A percentile compares a stretch with the other conserved stretches of the same genome.
These are phyloP conservation scores for Guaruba guarouba DNA, from an alignment of 2,113 vertebrate genomes.

Conservation along the genomic window DNA sequence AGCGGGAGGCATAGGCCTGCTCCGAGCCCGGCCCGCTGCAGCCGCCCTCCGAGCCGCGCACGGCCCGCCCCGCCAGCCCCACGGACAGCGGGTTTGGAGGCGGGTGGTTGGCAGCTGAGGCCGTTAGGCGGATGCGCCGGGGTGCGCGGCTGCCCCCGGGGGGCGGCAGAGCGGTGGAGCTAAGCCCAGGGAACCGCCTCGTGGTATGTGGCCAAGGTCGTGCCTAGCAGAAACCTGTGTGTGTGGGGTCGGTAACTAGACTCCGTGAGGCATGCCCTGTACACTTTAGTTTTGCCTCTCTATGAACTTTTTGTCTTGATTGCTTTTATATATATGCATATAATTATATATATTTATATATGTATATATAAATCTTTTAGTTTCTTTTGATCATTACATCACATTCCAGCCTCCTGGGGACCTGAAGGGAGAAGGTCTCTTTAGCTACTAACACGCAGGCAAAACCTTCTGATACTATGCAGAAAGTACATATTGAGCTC, in stretches of 20 bases:
- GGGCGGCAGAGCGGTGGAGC: neutral
- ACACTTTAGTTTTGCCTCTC: no score
- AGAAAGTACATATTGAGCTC: neutral
- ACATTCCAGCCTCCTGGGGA: neutral
- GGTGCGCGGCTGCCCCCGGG: neutral
- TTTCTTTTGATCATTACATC: neutral
- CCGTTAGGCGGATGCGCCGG: neutral
- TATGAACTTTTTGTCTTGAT: neutral
- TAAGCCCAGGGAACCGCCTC: neutral
- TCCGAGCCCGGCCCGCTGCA: no score
- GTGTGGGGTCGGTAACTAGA: accelerated
- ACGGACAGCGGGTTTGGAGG: neutral
- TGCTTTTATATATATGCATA: neutral
- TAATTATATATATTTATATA: no score
- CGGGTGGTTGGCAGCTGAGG: neutral
- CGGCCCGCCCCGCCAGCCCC: no score
- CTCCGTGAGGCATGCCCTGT: no score
- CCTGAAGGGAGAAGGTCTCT: neutral
- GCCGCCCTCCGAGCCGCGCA: no score
- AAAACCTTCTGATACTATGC: neutral
- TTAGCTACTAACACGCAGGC: neutral
- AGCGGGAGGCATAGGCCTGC: neutral
- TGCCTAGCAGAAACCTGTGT: accelerated
- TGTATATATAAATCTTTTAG: neutral
- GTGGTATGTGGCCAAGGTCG: neutral